A percentile compares a stretch with the other conserved stretches of the same genome.
Evolutionary conservation across 2,113 vertebrate species (phyloP).

Genomic region (Oceanodroma tethys): DNA sequence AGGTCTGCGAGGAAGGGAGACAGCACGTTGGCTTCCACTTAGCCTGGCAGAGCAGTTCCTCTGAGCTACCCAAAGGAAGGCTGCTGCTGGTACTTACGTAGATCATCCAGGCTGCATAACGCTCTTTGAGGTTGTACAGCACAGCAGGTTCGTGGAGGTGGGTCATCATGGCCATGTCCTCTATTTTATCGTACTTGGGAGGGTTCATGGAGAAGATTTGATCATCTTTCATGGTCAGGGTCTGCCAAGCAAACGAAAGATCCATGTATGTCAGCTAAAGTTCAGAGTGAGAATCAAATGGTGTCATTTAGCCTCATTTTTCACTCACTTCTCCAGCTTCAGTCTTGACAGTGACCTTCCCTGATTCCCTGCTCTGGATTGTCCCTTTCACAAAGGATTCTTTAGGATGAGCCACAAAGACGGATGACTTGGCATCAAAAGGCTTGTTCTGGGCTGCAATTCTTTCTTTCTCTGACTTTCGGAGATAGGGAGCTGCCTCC

Average conservation of each 20-base stretch:
- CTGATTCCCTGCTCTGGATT: slow-evolving; percentile 66
- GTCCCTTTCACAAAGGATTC: slow-evolving; percentile 74
- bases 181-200: slow-evolving; percentile 81
- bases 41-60: too few relatives aligned
- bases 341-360: slow-evolving; percentile 73
- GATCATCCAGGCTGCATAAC: slow-evolving; percentile 80
- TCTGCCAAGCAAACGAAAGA: background rate
- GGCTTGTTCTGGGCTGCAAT: slow-evolving; percentile 84
- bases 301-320: background rate
- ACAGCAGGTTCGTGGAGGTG: slow-evolving; percentile 82
- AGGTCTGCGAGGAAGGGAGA: slow-evolving; percentile 52
- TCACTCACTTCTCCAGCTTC: slow-evolving; percentile 68
- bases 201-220: slow-evolving; percentile 76
- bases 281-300: background rate
- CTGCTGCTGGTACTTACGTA: slow-evolving; percentile 65
- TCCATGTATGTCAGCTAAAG: background rate
- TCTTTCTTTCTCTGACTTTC: slow-evolving; percentile 86
- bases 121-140: slow-evolving; percentile 82
- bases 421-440: slow-evolving; percentile 75
- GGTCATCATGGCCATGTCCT: slow-evolving; percentile 92
- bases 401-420: slow-evolving; percentile 75
- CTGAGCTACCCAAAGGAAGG: background rate
- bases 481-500: slow-evolving; percentile 78
- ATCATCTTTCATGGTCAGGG: background rate
- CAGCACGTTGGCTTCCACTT: too few relatives aligned